Evolutionary conservation across 2,888 invertebrate genomes (phyloP), one percentile per base, ranked within the genome.

Genomic region (Eristalis intricaria): DNA sequence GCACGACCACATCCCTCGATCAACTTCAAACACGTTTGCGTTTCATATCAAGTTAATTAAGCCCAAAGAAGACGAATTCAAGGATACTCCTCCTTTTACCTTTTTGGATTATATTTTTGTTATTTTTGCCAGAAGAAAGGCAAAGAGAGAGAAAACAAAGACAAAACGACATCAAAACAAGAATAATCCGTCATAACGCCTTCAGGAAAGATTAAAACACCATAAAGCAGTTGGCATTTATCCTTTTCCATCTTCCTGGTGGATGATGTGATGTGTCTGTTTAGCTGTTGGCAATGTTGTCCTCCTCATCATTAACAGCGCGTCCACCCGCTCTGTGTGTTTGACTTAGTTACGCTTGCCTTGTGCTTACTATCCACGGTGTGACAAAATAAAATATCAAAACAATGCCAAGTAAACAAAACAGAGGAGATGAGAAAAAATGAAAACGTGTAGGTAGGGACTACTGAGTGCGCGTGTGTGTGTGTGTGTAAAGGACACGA

Each of bases 301-400:
- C 58, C 69, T 73, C 73, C 19, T 82, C 76, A 64, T 87, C 83
- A 75, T 71, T 69, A 83, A 35, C 79, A 71, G 26, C 74, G 64
- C 60, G 23, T 23, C 15, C 60, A 26, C 19, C 60, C 26, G 23
- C 60, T 60, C 60, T 22, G 23, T 81, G 29, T 43, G 64, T 73
- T 73, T 80, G 76, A 84, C 84, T 87, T 87, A 76, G 76, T 80
- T 87, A 76, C 66, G 70, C 76, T 80, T 4, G 58, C 64, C 80
- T 83, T 83, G 86, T 86, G 66, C 70, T 75, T 11, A 4, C 15
- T 26, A 15, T 76, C 22, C 10, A 60, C 71, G 40, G 69, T 61
- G 84, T 79, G 65, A 83, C 60, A 65, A 83, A 84, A 84, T 71
- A 79, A 84, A 83, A 79, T 75, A 64, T 65, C 76, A 87, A 80